Evolutionary conservation across 1,140 invertebrate species (phyloP).

Genomic region (Rhopalosiphum maidis): DNA sequence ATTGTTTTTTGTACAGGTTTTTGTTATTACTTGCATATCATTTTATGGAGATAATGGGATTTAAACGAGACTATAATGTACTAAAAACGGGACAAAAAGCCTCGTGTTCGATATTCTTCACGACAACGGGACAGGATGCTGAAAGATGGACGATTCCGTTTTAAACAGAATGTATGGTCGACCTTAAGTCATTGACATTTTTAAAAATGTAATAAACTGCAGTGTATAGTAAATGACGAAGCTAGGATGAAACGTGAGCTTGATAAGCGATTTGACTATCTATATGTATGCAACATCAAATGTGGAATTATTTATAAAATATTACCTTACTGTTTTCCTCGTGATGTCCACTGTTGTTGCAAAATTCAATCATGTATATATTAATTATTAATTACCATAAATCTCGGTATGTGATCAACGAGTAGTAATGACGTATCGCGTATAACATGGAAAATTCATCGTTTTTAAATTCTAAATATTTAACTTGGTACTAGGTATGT

Average conservation of each 20-base stretch:
- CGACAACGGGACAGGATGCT: no score
- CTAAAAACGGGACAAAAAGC: background rate
- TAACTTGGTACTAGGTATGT: background rate
- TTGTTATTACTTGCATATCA: background rate
- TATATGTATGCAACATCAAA: background rate
- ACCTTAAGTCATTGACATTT: background rate
- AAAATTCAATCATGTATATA: background rate
- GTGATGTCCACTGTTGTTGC: no score
- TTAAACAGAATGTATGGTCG: background rate
- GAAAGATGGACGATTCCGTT: background rate
- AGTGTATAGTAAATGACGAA: background rate
- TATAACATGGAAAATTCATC: no score
- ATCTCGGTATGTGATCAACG: no score
- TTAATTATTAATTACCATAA: background rate
- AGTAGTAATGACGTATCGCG: no score
- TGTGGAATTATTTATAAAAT: background rate
- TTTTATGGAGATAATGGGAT: background rate
- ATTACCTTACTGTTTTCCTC: background rate
- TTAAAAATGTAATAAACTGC: background rate
- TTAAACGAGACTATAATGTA: background rate
- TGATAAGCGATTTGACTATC: background rate
- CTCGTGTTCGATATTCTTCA: background rate
- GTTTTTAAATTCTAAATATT: no score
- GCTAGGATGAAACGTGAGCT: background rate
- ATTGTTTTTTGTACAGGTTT: background rate